A percentile compares a stretch with the other conserved stretches of the same genome.
Conservation (phyloP, 1,140 invertebrate genomes). For the Drosophila mayri region DNA sequence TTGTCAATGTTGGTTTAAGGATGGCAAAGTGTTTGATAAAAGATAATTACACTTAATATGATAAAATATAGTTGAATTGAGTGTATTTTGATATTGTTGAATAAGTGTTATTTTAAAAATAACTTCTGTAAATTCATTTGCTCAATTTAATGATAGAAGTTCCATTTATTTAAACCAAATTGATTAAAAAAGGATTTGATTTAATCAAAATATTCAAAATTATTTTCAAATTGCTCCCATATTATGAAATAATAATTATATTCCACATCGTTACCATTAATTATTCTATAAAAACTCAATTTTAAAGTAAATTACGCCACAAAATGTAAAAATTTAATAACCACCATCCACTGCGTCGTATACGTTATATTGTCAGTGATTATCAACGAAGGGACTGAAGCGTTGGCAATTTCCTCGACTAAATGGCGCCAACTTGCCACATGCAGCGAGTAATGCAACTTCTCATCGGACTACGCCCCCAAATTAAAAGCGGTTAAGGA, state of each 20-base stretch:
- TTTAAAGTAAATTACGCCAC: not conserved
- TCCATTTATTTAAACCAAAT: not conserved
- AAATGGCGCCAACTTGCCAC: constrained; percentile 20
- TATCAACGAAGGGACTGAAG: not conserved
- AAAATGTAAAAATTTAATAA: not conserved
- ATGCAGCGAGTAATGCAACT: constrained; percentile 24
- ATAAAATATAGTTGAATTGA: not conserved
- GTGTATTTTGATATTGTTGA: not conserved
- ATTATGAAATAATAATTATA: not conserved
- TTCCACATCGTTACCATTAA: too few species aligned
- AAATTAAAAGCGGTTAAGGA: constrained; percentile 18
- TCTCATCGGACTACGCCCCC: constrained; percentile 9
- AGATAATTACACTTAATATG: not conserved
- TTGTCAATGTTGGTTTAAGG: not conserved
- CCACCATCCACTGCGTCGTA: constrained; percentile 18
- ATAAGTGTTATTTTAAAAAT: not conserved
- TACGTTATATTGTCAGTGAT: constrained; percentile 31
- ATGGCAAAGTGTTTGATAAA: not conserved
- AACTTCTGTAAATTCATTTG: not conserved
- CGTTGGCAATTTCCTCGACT: constrained; percentile 6
- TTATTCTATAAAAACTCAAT: not conserved
- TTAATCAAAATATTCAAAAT: too few species aligned
- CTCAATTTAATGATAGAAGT: not conserved
- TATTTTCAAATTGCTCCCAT: not conserved
- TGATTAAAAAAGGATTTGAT: not conserved